Base-by-base conservation (phyloP, 2,113 vertebrate genomes). In the Crotalus viridis region DNA sequence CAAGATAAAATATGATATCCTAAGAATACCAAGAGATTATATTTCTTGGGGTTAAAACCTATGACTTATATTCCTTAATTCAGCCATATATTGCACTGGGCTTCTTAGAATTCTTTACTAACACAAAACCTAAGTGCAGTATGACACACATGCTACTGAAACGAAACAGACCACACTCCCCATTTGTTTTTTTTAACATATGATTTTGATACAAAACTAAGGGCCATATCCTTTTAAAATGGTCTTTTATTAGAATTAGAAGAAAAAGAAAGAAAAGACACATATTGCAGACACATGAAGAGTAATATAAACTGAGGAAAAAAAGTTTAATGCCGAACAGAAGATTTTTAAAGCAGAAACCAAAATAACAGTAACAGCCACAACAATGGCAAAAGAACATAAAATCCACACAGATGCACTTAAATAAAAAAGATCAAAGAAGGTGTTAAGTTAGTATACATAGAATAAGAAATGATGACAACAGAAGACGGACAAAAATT, bases 231-330 rank as follows among this genome's bases (percentile, higher is more conserved):
- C 21, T 52, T 92, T 97, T 96, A 0, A 95, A 96, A 95, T 88
- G 92, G 2, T 95, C 1, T 92, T 96, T 97, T 97, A 92, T 97
- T 96, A 90, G 88, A 95, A 96, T 91, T 92, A 94, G 87, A 88
- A 93, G 87, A n/a, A 10, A n/a, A 69, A 94, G 81, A 94, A 94
- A 81, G 33, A 81, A 93, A 57, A 55, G 61, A 89, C 57, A 85
- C 87, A 95, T 93, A 95, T 64, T 92, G 94, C 87, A 95, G 96
- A 95, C 87, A 54, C 93, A 96, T 96, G 93, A 90, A 94, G 95
- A 95, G 5, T 39, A 91, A 94, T 88, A 93, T n/a, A 85, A 61
- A 33, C 64, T 39, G 61, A 33, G 90, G 48, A 91, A 96, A 94
- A 1, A 0, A 94, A 57, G 43, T 92, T 90, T 91, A 95, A 92